A percentile compares a stretch with the other conserved stretches of the same genome.
phyloP scores from a whole-genome alignment of 2,113 vertebrate species.

The Cryptomyrus ogoouensis region DNA sequence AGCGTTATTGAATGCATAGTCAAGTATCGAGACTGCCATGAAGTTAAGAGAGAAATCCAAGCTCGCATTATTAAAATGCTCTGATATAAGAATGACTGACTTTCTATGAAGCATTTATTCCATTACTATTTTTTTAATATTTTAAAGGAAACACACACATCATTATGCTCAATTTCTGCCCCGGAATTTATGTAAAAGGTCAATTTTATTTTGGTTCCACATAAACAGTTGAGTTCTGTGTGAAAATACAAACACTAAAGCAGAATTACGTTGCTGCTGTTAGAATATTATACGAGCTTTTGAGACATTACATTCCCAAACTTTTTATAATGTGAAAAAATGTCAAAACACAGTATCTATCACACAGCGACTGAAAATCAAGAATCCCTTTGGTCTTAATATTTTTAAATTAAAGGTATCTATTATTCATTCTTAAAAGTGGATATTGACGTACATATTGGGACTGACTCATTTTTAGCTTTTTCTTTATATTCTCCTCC shows the following conservation, averaged over 20 bases:
- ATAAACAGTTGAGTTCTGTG: not conserved
- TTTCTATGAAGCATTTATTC: constrained; percentile 18
- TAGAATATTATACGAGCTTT: not conserved
- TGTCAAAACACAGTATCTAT: not conserved
- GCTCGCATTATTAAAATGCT: not conserved
- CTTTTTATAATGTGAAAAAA: not conserved
- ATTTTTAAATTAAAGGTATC: not conserved
- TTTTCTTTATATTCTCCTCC: not conserved
- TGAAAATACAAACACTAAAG: not conserved
- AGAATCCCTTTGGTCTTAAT: not conserved
- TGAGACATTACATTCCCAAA: not conserved
- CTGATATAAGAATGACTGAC: not conserved
- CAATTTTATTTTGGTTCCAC: not conserved
- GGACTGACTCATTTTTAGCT: not conserved
- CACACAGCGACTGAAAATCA: not conserved
- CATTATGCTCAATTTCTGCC: constrained; percentile 11
- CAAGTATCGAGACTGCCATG: constrained; percentile 4
- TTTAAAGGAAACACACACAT: not conserved
- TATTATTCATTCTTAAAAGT: not conserved
- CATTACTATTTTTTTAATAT: not conserved
- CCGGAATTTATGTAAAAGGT: not conserved
- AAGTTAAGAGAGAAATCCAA: not conserved
- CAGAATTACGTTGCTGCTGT: not conserved
- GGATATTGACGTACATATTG: not conserved
- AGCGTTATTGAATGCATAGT: constrained; percentile 33